phyloP scores from a whole-genome alignment of 2,888 invertebrate species.

The Phortica magna region DNA sequence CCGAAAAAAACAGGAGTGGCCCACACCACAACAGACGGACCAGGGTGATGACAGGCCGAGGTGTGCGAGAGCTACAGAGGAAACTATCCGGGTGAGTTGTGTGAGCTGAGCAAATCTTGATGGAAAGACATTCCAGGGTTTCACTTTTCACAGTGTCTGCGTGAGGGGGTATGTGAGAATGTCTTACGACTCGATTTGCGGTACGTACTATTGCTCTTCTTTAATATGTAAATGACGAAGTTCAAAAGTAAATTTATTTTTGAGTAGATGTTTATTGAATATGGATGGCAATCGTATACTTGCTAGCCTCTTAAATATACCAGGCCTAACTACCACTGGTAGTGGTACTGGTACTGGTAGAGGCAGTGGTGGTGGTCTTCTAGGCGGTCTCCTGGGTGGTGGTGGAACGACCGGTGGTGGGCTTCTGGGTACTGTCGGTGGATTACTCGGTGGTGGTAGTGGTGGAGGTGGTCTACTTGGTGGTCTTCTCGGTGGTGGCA shows the following conservation, averaged over 20 bases:
- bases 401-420: too few species aligned
- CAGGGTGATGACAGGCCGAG: background rate
- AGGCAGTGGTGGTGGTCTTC: conserved; percentile 44
- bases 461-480: conserved; percentile 58
- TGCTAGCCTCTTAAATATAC: conserved; percentile 61
- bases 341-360: conserved; percentile 42
- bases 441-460: background rate
- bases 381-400: background rate
- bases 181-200: conserved; percentile 65
- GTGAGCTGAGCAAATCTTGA: background rate
- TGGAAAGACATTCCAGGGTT: background rate
- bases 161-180: conserved; percentile 65
- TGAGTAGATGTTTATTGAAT: conserved; percentile 61
- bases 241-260: background rate
- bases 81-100: conserved; percentile 56
- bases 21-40: too few species aligned
- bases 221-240: background rate
- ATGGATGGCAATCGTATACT: conserved; percentile 67
- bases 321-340: conserved; percentile 53
- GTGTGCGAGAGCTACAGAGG: conserved; percentile 47
- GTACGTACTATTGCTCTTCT: conserved; percentile 49
- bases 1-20: too few species aligned
- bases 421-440: too few species aligned
- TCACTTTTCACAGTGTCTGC: conserved; percentile 57
- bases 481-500: conserved; percentile 50